These are phyloP conservation scores for Hirtodrosophila histrioides DNA, from an alignment of 2,888 invertebrate genomes.

Conservation along the genomic window DNA sequence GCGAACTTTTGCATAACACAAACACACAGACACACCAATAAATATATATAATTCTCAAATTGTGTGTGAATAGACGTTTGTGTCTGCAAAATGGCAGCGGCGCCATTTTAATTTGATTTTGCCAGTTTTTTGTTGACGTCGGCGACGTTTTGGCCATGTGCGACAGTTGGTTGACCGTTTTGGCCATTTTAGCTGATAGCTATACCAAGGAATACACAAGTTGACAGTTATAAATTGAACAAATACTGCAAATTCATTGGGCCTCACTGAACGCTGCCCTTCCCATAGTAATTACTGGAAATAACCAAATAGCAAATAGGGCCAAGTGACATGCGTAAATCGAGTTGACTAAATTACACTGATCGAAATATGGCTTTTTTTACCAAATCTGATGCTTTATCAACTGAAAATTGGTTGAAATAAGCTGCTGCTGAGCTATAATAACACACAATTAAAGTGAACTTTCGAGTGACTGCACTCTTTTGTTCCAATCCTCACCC, in stretches of 20 bases:
- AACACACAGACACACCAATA: conserved; percentile 3
- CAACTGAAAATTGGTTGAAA: no score
- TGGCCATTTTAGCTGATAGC: conserved; percentile 59
- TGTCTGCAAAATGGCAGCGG: conserved; percentile 55
- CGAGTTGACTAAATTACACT: no score
- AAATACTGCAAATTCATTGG: conserved; percentile 35
- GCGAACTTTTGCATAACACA: conserved; percentile 43
- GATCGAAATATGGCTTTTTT: no score
- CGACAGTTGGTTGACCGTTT: conserved; percentile 65
- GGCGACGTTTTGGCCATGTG: conserved; percentile 63
- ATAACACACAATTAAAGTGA: conserved; percentile 26
- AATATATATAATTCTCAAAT: background rate
- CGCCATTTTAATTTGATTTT: conserved; percentile 76
- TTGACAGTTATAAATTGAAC: conserved; percentile 46
- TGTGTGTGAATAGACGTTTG: conserved; percentile 36
- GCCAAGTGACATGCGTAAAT: no score
- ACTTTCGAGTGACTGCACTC: conserved; percentile 13
- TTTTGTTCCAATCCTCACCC: conserved; percentile 13
- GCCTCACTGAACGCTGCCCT: conserved; percentile 20
- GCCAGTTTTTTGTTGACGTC: conserved; percentile 30
- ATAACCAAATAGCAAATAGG: no score
- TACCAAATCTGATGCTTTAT: background rate
- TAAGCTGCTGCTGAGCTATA: background rate
- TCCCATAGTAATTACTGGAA: conserved; percentile 12
- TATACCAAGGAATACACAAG: conserved; percentile 20